These are phyloP conservation scores for Prionailurus bengalensis DNA, from an alignment of 2,113 vertebrate genomes.

Conservation along the genomic window DNA sequence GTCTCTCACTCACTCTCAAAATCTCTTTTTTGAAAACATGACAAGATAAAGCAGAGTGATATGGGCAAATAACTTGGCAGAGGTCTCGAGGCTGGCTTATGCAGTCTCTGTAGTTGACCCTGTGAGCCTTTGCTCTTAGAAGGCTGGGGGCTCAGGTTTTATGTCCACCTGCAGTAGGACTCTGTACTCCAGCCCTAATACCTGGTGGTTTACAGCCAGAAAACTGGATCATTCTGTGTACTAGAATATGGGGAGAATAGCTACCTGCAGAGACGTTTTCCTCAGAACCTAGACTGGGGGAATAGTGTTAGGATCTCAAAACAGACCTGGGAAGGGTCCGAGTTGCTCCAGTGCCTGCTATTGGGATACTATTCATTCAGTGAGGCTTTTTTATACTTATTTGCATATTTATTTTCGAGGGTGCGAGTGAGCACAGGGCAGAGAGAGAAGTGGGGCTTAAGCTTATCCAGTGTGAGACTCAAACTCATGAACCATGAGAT, in stretches of 20 bases:
- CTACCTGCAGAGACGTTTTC: background rate
- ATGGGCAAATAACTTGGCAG: background rate
- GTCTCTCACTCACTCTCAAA: too few species aligned
- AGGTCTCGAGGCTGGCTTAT: accelerated
- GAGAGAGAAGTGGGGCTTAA: too few species aligned
- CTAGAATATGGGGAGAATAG: accelerated
- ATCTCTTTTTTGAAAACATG: too few species aligned
- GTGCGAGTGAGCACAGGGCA: too few species aligned
- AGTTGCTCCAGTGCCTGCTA: background rate
- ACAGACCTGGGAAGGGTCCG: too few species aligned
- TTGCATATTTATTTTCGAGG: too few species aligned
- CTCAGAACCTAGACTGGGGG: too few species aligned
- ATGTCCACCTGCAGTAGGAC: too few species aligned
- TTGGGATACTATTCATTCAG: background rate
- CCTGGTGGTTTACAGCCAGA: background rate
- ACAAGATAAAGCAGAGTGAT: background rate
- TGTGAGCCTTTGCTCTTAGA: background rate
- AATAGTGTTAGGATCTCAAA: background rate
- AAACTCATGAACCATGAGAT: too few species aligned
- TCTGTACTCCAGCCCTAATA: accelerated
- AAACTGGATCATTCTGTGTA: background rate
- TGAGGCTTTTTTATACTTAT: background rate
- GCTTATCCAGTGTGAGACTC: too few species aligned
- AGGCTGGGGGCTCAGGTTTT: too few species aligned
- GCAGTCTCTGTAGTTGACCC: background rate